Base-by-base conservation (phyloP, 2,113 vertebrate species). In the Dolichotis patagonum region DNA sequence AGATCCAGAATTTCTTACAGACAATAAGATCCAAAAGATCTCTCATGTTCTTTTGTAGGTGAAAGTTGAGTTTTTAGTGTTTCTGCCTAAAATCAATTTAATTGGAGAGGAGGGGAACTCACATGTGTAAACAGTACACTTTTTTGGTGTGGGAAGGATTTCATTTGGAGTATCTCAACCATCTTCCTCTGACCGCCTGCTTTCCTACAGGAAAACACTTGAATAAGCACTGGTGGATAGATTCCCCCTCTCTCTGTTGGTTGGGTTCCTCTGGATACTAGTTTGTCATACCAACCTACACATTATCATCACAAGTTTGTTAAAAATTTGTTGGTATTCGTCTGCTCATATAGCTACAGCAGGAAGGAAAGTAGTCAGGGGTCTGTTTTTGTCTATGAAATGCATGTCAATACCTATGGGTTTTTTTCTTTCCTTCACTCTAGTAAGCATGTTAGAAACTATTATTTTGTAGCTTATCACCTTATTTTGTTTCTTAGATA, bases 111-210 rank as follows among this genome's bases (percentile, higher is more conserved):
- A 49, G 4, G 24, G 49, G 4, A 0, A 58, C 8, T 16, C 5
- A 4, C 26, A 46, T 26, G 4, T 49, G 22, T 8, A 30, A 1
- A 67, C 1, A 24, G 3, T 0, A 30, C 5, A 56, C 17, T 14
- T 38, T 92, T 81, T 56, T 1, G 9, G 5, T 19, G 1, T 13
- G 13, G 8, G 7, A 41, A 78, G 41, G 7, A 56, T 38, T 92
- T 80, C n/a, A 56, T 22, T 20, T 43, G 19, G 26, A 63, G 12
- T 60, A 6, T 22, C n/a, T 63, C 78, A 80, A 62, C n/a, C 7
- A 2, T 52, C 9, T 26, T 67, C n/a, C 58, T 85, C 49, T 91
- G 20, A 88, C 12, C 52, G 2, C 49, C 65, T 87, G 60, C 58
- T 90, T 17, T 60, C 84, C 5, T 91, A n/a, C 54, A 35, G 8